Evolutionary conservation across 2,888 invertebrate species (phyloP).

Genomic region (Acrocera orbiculus): DNA sequence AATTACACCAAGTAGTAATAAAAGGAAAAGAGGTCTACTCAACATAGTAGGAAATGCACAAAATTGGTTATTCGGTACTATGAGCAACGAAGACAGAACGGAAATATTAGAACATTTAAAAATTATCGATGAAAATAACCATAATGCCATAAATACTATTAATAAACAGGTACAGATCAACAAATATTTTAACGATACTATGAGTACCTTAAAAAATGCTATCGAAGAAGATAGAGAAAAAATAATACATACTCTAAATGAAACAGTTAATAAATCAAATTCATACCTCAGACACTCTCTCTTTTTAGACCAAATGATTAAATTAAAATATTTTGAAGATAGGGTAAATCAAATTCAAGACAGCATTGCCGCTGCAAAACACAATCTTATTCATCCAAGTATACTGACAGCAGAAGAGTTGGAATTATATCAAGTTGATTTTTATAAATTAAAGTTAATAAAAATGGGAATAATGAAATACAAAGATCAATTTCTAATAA

Average conservation of each 20-base stretch:
- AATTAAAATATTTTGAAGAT: neutral
- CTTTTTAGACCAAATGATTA: neutral
- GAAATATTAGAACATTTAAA: constrained; percentile 8
- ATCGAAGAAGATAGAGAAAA: constrained; percentile 9
- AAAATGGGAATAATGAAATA: neutral
- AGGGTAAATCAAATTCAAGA: neutral
- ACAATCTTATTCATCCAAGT: no score
- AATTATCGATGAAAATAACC: constrained; percentile 8
- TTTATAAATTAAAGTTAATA: neutral
- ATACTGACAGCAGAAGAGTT: no score
- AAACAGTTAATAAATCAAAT: constrained; percentile 1
- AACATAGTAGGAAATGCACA: constrained; percentile 9
- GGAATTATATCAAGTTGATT: no score
- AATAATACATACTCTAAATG: constrained; percentile 5
- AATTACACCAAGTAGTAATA: constrained; percentile 5
- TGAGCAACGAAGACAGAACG: constrained; percentile 7
- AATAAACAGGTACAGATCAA: constrained; percentile 11
- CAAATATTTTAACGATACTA: constrained; percentile 9
- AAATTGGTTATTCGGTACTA: constrained; percentile 9
- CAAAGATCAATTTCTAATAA: neutral
- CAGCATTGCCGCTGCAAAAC: neutral
- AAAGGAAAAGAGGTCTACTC: constrained; percentile 10
- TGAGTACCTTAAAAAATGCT: constrained; percentile 7
- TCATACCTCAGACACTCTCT: no score
- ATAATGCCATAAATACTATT: constrained; percentile 8